phyloP scores from a whole-genome alignment of 2,113 vertebrate genomes.

The Carassius gibelio region DNA sequence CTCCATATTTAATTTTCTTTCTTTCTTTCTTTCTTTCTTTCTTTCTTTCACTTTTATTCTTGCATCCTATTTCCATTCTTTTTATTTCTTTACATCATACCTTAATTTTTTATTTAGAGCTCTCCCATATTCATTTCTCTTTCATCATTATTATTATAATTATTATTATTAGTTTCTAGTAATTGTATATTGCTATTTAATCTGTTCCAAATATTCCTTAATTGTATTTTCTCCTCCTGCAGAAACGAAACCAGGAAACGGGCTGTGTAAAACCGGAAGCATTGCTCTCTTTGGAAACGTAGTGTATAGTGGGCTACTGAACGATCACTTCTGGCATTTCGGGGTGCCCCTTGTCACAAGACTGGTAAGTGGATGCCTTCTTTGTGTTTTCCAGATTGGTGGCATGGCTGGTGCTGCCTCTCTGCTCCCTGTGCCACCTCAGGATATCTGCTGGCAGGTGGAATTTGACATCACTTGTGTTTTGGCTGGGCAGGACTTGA shows the following conservation, averaged over 20 bases:
- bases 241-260: slow-evolving; percentile 76
- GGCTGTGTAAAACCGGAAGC: slow-evolving; percentile 73
- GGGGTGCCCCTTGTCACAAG: slow-evolving; percentile 74
- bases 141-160: neutral
- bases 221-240: slow-evolving; percentile 14
- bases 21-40: neutral
- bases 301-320: slow-evolving; percentile 74
- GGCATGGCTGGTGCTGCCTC: slow-evolving; percentile 7
- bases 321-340: slow-evolving; percentile 75
- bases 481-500: slow-evolving; percentile 12
- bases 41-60: neutral
- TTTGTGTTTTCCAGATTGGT: neutral
- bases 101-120: neutral
- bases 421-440: slow-evolving; percentile 1
- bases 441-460: neutral
- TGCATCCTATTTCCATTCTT: neutral
- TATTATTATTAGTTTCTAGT: neutral
- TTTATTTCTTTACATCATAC: neutral
- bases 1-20: neutral
- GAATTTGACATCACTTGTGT: slow-evolving; percentile 19
- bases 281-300: slow-evolving; percentile 76
- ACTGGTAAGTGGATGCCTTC: slow-evolving; percentile 72
- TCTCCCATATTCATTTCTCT: neutral
- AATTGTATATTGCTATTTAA: neutral
- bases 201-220: neutral